These are phyloP conservation scores for Australoheros facetus DNA, from an alignment of 2,797 vertebrate genomes.

Conservation along the genomic window DNA sequence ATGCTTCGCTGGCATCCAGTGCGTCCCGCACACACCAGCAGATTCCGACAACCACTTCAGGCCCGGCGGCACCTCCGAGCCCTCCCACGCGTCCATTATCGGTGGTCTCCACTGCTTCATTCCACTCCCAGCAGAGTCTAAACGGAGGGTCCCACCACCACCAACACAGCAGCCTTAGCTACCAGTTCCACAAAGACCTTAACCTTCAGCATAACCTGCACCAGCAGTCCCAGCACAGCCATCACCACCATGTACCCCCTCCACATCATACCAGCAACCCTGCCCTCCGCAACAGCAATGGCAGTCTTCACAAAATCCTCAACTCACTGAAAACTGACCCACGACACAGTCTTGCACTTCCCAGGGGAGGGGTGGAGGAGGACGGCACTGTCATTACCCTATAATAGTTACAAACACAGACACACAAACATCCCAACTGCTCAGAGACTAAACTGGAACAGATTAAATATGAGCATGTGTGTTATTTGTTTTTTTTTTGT, in stretches of 20 bases:
- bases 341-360: conserved; percentile 92
- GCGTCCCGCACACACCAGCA: conserved; percentile 76
- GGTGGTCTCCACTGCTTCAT: conserved; percentile 80
- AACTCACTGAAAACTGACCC: conserved; percentile 93
- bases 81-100: conserved; percentile 78
- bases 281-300: conserved; percentile 87
- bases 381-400: conserved; percentile 96
- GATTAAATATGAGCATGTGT: conserved; percentile 52
- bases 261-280: conserved; percentile 82
- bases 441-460: conserved; percentile 75
- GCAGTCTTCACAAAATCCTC: conserved; percentile 93
- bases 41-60: conserved; percentile 19
- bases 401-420: conserved; percentile 77
- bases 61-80: conserved; percentile 63
- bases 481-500: not conserved
- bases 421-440: conserved; percentile 58
- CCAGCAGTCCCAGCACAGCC: conserved; percentile 64
- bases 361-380: conserved; percentile 95
- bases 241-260: conserved; percentile 65
- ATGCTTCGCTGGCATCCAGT: conserved; percentile 74
- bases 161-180: conserved; percentile 83
- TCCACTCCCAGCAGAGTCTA: conserved; percentile 82
- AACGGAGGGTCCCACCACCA: conserved; percentile 79
- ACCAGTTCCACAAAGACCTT: conserved; percentile 91
- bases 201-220: conserved; percentile 74